Base-by-base conservation (phyloP, 2,888 invertebrate species). In the Scaptomyza flava region DNA sequence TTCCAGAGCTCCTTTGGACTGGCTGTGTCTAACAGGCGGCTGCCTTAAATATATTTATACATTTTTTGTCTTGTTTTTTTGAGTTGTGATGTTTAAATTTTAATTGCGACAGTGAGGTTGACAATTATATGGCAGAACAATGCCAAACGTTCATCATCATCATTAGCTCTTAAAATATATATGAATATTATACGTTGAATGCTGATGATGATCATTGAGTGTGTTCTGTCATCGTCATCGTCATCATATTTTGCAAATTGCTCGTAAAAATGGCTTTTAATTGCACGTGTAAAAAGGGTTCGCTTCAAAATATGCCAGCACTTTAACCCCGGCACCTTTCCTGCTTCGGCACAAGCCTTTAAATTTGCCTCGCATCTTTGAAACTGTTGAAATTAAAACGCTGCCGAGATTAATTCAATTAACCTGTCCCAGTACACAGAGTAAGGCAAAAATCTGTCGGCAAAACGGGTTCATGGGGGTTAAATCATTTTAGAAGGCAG, bases 211-310 rank as follows among this genome's bases (percentile, higher is more conserved):
- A 61, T 60, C 14, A 56, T 54, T 45, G 41, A 53, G 42, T 46
- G 27, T 56, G 68, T 77, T 77, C 68, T 54, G 74, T 72, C 75
- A 73, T 77, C 68, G 73, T 56, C 50, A 34, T 34, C 64, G 68
- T 68, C 78, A 70, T 74, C 74, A 76, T 84, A 87, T 68, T 85
- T 83, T 63, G 64, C 78, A 87, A 87, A 79, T 81, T 79, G 72
- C 77, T 86, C 74, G 87, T 81, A 81, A 86, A 85, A 85, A 86
- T 76, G 52, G 52, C 70, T 79, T 77, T 84, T 85, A 88, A 88
- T 87, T 88, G 84, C 68, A 77, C 72, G 75, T 79, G 84, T 72
- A 79, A 86, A 86, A 86, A 69, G 87, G 79, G 80, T 76, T 74
- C 68, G 50, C 27, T 63, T 63, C 64, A 56, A 63, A 84, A 66